A percentile compares a stretch with the other conserved stretches of the same genome.
Conservation (phyloP, 2,888 invertebrate species). For the Anagyrus pseudococci region DNA sequence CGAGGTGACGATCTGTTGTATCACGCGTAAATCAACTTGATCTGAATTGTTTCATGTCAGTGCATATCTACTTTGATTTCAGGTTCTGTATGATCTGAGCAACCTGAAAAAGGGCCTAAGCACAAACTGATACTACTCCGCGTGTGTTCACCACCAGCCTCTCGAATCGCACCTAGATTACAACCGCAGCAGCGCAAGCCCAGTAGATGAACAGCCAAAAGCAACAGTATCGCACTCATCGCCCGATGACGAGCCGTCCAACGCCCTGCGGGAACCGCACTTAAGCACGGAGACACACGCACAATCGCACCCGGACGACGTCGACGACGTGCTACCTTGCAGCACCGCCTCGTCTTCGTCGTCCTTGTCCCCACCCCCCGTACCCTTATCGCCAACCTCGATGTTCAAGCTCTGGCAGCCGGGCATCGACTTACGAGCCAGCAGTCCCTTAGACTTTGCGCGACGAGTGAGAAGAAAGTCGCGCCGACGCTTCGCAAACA, state of each 20-base stretch:
- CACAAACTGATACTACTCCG: slow-evolving; percentile 57
- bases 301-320: slow-evolving; percentile 28
- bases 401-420: not conserved
- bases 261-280: not conserved
- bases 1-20: slow-evolving; percentile 75
- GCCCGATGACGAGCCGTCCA: not conserved
- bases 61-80: slow-evolving; percentile 16
- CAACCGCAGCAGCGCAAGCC: not conserved
- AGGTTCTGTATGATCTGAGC: slow-evolving; percentile 68
- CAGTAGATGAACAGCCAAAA: slow-evolving; percentile 20
- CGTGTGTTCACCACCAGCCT: slow-evolving; percentile 56
- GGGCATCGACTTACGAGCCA: too few species aligned
- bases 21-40: not conserved
- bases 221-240: not conserved
- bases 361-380: slow-evolving; percentile 2
- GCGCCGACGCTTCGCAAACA: not conserved
- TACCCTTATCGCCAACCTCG: not conserved
- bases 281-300: slow-evolving; percentile 58
- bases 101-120: slow-evolving; percentile 56
- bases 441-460: too few species aligned
- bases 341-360: not conserved
- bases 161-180: not conserved
- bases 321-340: not conserved
- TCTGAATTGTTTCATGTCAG: not conserved
- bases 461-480: too few species aligned